phyloP scores from a whole-genome alignment of 2,888 invertebrate species.

The Gerris lacustris region DNA sequence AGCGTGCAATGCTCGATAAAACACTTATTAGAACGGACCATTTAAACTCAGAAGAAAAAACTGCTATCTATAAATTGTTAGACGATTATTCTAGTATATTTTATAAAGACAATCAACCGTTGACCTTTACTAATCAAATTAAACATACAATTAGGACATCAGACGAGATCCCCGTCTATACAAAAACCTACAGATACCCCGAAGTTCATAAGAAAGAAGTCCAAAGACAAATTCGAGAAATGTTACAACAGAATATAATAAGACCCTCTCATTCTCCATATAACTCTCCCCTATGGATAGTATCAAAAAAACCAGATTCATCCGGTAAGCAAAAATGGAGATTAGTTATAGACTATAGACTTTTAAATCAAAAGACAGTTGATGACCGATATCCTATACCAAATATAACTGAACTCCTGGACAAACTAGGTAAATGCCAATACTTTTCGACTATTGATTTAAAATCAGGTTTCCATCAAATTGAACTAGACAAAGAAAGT shows the following conservation, averaged over 20 bases:
- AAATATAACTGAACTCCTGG: conserved; percentile 25
- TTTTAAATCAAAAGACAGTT: conserved; percentile 14
- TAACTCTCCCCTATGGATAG: neutral
- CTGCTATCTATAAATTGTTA: no score
- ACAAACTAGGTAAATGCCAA: conserved; percentile 24
- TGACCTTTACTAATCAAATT: neutral
- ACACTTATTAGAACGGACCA: no score
- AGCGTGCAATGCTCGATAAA: no score
- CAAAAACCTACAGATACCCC: conserved; percentile 4
- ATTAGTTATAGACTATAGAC: conserved; percentile 15
- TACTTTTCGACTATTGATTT: conserved; percentile 22
- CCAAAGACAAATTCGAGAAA: conserved; percentile 9
- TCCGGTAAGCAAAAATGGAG: conserved; percentile 15
- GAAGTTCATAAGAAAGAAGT: conserved; percentile 9
- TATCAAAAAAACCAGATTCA: conserved; percentile 13
- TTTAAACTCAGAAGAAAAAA: no score
- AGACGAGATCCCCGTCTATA: conserved; percentile 7
- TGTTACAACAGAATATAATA: conserved; percentile 15
- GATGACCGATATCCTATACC: conserved; percentile 16
- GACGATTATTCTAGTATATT: no score
- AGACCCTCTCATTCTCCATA: conserved; percentile 9
- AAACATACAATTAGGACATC: conserved; percentile 5
- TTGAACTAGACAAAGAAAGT: no score
- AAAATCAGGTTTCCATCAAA: no score
- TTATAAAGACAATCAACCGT: no score